Conservation (phyloP, 2,113 vertebrate species). For the Sorex araneus region DNA sequence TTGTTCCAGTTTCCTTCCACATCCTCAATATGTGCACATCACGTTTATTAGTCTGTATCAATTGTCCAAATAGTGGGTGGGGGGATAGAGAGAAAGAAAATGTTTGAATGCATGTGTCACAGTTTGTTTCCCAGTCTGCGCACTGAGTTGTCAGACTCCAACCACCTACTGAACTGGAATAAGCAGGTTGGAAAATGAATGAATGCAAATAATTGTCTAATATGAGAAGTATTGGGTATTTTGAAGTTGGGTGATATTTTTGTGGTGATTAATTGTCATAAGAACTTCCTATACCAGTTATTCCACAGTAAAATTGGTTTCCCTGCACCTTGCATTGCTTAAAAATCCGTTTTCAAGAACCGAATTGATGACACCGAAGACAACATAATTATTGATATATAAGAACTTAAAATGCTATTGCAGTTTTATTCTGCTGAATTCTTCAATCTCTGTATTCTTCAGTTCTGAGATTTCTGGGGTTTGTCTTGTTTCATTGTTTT, state of each 20-base stretch:
- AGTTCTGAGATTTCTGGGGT: neutral
- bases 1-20: neutral
- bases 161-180: too few species aligned
- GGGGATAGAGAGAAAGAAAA: too few species aligned
- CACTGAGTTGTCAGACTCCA: too few species aligned
- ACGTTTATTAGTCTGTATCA: neutral
- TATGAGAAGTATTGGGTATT: neutral
- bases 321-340: neutral
- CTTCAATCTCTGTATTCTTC: conserved; percentile 5
- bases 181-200: too few species aligned
- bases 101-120: too few species aligned
- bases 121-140: too few species aligned
- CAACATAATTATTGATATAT: neutral
- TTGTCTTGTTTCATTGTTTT: too few species aligned
- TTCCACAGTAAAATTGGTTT: neutral
- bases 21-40: neutral
- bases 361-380: neutral
- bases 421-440: neutral
- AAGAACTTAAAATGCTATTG: neutral
- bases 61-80: too few species aligned
- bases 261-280: neutral
- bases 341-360: neutral
- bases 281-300: neutral
- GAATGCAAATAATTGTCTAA: neutral
- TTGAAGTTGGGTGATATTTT: neutral